These are phyloP conservation scores for Drosophila repleta DNA, from an alignment of 1,140 invertebrate genomes.

Conservation along the genomic window DNA sequence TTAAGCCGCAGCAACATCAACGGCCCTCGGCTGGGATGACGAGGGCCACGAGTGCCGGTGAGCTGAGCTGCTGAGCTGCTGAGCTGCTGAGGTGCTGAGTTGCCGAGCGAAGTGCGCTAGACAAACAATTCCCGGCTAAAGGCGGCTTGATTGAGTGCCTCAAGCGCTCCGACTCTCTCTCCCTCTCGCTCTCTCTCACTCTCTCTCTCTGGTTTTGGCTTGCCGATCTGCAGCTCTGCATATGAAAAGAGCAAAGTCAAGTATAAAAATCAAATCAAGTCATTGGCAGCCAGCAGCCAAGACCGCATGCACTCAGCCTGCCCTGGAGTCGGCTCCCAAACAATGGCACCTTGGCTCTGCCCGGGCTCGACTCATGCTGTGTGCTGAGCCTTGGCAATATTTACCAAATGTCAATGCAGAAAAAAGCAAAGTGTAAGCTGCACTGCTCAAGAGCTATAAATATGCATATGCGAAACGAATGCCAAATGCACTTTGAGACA, in stretches of 20 bases:
- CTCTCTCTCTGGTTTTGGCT: background rate
- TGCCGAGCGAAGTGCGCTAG: conserved; percentile 61
- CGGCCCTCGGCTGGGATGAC: conserved; percentile 2
- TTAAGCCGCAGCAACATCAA: conserved; percentile 3
- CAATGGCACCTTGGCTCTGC: conserved; percentile 34
- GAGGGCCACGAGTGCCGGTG: conserved; percentile 12
- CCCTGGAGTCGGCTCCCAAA: conserved; percentile 25
- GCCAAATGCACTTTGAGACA: conserved; percentile 47
- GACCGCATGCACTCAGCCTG: conserved; percentile 20
- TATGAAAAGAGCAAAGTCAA: conserved; percentile 50
- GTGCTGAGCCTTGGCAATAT: conserved; percentile 65
- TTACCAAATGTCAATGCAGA: conserved; percentile 82
- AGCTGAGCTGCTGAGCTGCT: conserved; percentile 20
- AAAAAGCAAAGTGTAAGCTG: conserved; percentile 52
- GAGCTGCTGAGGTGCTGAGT: conserved; percentile 17
- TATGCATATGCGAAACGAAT: conserved; percentile 32
- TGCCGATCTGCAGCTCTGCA: conserved; percentile 38
- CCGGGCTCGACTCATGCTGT: conserved; percentile 26
- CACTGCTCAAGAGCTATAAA: conserved; percentile 59
- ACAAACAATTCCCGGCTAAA: conserved; percentile 65
- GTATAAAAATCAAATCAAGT: conserved; percentile 78
- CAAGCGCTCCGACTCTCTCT: conserved; percentile 20
- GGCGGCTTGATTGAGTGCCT: conserved; percentile 75
- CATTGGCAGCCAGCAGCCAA: conserved; percentile 59
- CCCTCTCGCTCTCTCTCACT: background rate